These are phyloP conservation scores for Cydia amplana DNA, from an alignment of 1,140 invertebrate species.

Conservation along the genomic window DNA sequence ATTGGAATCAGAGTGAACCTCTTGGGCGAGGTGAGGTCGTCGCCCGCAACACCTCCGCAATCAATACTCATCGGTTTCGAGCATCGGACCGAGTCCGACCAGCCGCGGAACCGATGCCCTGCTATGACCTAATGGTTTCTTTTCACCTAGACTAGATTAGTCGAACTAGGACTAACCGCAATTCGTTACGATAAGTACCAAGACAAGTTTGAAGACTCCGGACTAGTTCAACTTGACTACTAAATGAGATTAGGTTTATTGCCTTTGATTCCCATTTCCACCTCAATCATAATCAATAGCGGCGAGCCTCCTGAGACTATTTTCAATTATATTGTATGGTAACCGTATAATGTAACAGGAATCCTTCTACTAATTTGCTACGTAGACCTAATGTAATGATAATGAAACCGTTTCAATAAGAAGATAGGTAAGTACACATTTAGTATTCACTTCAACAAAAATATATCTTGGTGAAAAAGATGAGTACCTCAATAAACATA, in stretches of 20 bases:
- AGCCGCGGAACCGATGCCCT: conserved; percentile 41
- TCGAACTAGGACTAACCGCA: conserved; percentile 37
- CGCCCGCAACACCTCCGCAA: conserved; percentile 54
- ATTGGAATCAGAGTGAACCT: not conserved
- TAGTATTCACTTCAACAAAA: too few relatives aligned
- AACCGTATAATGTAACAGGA: too few relatives aligned
- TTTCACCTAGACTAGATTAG: conserved; percentile 23
- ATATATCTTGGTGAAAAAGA: too few relatives aligned
- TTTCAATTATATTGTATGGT: not conserved
- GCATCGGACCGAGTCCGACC: conserved; percentile 36
- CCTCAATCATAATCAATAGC: not conserved
- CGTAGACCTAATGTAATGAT: too few relatives aligned
- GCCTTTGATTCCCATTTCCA: not conserved
- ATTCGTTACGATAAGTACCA: not conserved
- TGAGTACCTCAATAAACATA: too few relatives aligned
- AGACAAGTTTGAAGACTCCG: not conserved
- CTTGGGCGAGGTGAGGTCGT: conserved; percentile 44
- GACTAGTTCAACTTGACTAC: not conserved
- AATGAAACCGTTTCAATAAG: too few relatives aligned
- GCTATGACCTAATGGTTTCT: conserved; percentile 21
- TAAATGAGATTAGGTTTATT: conserved; percentile 4
- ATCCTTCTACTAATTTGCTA: too few relatives aligned
- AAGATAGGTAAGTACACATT: too few relatives aligned
- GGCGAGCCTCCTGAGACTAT: not conserved
- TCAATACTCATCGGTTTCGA: conserved; percentile 51